Percentiles rank a stretch among this genome's conserved stretches.
These are phyloP conservation scores for Muscidifurax raptorellus DNA, from an alignment of 1,140 invertebrate species.

Conservation along the genomic window DNA sequence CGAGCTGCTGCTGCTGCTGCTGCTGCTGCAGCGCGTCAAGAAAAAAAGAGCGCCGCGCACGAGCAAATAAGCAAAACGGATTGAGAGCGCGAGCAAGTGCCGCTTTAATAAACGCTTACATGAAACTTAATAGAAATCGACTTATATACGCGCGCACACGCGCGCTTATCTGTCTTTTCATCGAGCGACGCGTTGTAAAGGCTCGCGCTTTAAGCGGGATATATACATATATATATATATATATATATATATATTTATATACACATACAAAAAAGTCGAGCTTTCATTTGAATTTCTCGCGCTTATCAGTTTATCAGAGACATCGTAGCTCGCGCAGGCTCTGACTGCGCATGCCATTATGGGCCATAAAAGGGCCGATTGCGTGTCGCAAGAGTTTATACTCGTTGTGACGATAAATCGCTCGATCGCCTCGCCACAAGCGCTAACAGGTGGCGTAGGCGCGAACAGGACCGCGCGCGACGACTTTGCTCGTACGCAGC, in stretches of 20 bases:
- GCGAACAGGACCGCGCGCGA: constrained; percentile 47
- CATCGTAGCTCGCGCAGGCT: constrained; percentile 31
- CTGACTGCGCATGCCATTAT: constrained; percentile 46
- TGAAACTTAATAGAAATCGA: constrained; percentile 43
- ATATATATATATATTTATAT: too few species aligned
- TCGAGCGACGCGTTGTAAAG: constrained; percentile 32
- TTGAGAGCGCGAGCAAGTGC: not conserved
- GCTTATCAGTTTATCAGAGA: constrained; percentile 49
- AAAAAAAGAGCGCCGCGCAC: not conserved
- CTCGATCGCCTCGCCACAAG: not conserved
- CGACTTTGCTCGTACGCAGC: not conserved
- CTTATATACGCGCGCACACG: not conserved
- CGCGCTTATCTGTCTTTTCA: constrained; percentile 36
- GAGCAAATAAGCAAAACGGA: constrained; percentile 14
- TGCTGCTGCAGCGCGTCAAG: not conserved
- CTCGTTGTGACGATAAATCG: constrained; percentile 48
- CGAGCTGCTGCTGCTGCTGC: not conserved
- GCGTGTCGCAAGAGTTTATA: constrained; percentile 41
- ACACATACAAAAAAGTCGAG: not conserved
- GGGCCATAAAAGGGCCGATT: constrained; percentile 41
- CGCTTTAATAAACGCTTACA: constrained; percentile 47
- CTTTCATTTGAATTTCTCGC: constrained; percentile 45
- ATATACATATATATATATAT: not conserved
- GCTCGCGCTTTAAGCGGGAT: not conserved
- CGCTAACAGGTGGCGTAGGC: constrained; percentile 55